Percentiles rank a stretch among this genome's conserved stretches.
These are phyloP conservation scores for Bombyx mandarina DNA, from an alignment of 1,140 invertebrate species.

Conservation along the genomic window DNA sequence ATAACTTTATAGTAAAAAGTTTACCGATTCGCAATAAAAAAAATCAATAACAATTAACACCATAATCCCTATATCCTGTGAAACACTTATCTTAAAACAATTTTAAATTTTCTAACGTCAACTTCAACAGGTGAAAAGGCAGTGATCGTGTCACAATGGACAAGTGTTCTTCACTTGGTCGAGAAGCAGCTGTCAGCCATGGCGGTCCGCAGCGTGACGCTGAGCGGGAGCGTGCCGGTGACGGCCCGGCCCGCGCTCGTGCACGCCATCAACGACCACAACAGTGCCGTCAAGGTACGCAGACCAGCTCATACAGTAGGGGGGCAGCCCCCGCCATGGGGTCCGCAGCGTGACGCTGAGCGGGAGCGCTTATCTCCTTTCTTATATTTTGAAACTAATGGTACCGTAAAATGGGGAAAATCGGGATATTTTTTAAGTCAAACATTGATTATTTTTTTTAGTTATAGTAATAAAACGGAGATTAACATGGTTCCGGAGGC, in stretches of 20 bases:
- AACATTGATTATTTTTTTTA: too few relatives aligned
- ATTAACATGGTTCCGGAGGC: too few relatives aligned
- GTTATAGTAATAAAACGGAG: too few relatives aligned
- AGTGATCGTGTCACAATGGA: slow-evolving; percentile 93
- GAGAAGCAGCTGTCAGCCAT: slow-evolving; percentile 71
- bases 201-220: slow-evolving; percentile 71
- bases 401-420: too few relatives aligned
- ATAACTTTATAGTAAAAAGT: not conserved
- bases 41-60: not conserved
- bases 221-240: slow-evolving; percentile 79
- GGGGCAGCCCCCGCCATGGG: slow-evolving; percentile 70
- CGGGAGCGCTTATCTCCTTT: too few relatives aligned
- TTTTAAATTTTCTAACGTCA: not conserved
- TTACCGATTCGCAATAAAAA: not conserved
- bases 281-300: slow-evolving; percentile 59
- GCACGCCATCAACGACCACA: slow-evolving; percentile 79
- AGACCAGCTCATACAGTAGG: slow-evolving; percentile 53
- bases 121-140: slow-evolving; percentile 74
- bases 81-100: too few relatives aligned
- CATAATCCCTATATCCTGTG: too few relatives aligned
- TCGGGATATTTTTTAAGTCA: too few relatives aligned
- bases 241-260: slow-evolving; percentile 76
- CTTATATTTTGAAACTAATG: too few relatives aligned
- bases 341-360: slow-evolving; percentile 76
- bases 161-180: slow-evolving; percentile 80